A percentile compares a stretch with the other conserved stretches of the same genome.
These are phyloP conservation scores for Mesorhabditis belari DNA, from an alignment of 2,888 invertebrate species.

Conservation along the genomic window DNA sequence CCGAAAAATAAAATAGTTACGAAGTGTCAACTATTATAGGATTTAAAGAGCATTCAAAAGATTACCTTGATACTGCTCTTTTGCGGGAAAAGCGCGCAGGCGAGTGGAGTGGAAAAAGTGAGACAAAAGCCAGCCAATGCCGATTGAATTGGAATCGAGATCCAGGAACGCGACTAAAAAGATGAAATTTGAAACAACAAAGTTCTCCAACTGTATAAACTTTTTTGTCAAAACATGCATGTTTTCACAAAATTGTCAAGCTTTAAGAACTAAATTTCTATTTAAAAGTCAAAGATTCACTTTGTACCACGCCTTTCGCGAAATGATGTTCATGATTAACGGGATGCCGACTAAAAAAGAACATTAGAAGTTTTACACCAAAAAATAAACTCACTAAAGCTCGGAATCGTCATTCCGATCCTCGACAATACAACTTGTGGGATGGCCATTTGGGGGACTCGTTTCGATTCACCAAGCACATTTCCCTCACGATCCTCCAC, in stretches of 20 bases:
- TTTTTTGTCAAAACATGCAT: no score
- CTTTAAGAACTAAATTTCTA: no score
- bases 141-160: slow-evolving; percentile 31
- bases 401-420: slow-evolving; percentile 82
- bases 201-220: no score
- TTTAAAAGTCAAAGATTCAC: no score
- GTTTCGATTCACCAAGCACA: slow-evolving; percentile 54
- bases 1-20: neutral
- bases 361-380: slow-evolving; percentile 6
- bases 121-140: slow-evolving; percentile 59
- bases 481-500: slow-evolving; percentile 21
- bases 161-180: slow-evolving; percentile 8
- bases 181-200: no score
- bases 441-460: slow-evolving; percentile 68
- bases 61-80: slow-evolving; percentile 60
- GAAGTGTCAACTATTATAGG: no score
- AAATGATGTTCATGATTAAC: slow-evolving; percentile 11
- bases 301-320: slow-evolving; percentile 10
- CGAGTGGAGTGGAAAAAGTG: slow-evolving; percentile 85
- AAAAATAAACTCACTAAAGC: slow-evolving; percentile 71
- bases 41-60: slow-evolving; percentile 10
- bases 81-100: slow-evolving; percentile 90
- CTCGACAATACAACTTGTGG: slow-evolving; percentile 78
- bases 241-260: no score
- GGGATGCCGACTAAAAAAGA: slow-evolving; percentile 11